Evolutionary conservation across 2,113 vertebrate genomes (phyloP).

Genomic region (Pleuronectes platessa): DNA sequence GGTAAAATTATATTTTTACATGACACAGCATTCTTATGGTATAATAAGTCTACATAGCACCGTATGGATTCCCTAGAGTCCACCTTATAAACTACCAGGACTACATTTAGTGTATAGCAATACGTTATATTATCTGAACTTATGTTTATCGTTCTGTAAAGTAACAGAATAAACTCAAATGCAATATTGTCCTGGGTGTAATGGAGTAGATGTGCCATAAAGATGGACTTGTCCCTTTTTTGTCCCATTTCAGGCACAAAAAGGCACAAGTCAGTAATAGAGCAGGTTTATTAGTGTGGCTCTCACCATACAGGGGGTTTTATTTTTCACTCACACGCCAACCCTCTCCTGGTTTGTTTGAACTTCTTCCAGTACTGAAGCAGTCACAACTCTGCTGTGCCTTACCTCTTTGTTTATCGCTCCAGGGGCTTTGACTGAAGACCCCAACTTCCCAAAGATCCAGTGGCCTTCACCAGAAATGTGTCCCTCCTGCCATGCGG

Average conservation of each 20-base stretch:
- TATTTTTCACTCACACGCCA: no score
- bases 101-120: neutral
- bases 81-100: neutral
- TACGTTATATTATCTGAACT: neutral
- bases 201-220: neutral
- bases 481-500: slow-evolving; percentile 86
- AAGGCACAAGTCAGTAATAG: neutral
- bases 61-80: neutral
- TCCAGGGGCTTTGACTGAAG: slow-evolving; percentile 87
- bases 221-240: neutral
- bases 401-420: neutral
- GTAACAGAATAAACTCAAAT: neutral
- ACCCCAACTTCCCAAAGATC: slow-evolving; percentile 93
- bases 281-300: neutral
- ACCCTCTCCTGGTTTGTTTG: no score
- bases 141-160: neutral
- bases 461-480: slow-evolving; percentile 89
- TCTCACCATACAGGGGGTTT: no score
- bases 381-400: neutral
- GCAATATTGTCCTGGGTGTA: neutral
- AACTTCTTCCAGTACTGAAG: no score
- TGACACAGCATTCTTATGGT: neutral
- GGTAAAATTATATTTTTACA: neutral
- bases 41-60: neutral
- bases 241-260: no score